These are phyloP conservation scores for Typhlichthys eigenmanni DNA, from an alignment of 2,797 vertebrate genomes.

Conservation along the genomic window DNA sequence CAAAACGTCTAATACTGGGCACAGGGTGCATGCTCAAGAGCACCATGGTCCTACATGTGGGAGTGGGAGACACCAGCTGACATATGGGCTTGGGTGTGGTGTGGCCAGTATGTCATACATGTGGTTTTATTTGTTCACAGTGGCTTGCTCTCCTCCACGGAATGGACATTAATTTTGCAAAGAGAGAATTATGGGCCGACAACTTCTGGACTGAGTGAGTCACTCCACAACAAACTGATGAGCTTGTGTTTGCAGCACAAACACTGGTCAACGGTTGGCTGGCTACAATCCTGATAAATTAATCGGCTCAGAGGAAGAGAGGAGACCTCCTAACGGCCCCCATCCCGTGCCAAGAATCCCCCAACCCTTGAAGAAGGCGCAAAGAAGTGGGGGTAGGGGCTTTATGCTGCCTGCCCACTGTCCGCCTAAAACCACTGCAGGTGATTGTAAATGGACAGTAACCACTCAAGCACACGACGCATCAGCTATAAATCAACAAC, in stretches of 20 bases:
- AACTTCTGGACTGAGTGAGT: slow-evolving; percentile 48
- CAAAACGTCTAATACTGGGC: slow-evolving; percentile 4
- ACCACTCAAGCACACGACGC: slow-evolving; percentile 22
- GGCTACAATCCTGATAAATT: slow-evolving; percentile 59
- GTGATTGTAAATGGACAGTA: slow-evolving; percentile 10
- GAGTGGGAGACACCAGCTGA: slow-evolving; percentile 46
- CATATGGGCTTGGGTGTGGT: slow-evolving; percentile 61
- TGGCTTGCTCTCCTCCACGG: slow-evolving; percentile 18
- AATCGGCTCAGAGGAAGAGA: slow-evolving; percentile 69
- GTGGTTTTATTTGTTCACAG: slow-evolving; percentile 55
- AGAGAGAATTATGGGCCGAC: slow-evolving; percentile 34
- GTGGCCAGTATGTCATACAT: slow-evolving; percentile 37
- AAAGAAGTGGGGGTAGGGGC: slow-evolving; percentile 24
- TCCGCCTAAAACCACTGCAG: slow-evolving; percentile 51
- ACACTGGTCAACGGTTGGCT: slow-evolving; percentile 44
- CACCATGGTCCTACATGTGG: slow-evolving; percentile 28
- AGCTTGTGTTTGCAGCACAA: slow-evolving; percentile 23
- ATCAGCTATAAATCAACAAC: slow-evolving; percentile 30
- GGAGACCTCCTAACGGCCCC: slow-evolving; percentile 39
- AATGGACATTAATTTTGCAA: slow-evolving; percentile 17
- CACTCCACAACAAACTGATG: slow-evolving; percentile 27
- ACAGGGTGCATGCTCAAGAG: neutral
- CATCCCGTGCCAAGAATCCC: slow-evolving; percentile 20
- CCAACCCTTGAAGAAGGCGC: slow-evolving; percentile 23
- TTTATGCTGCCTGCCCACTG: slow-evolving; percentile 2